These are phyloP conservation scores for Cyclargus thomasi DNA, from an alignment of 1,140 invertebrate species.

Conservation along the genomic window DNA sequence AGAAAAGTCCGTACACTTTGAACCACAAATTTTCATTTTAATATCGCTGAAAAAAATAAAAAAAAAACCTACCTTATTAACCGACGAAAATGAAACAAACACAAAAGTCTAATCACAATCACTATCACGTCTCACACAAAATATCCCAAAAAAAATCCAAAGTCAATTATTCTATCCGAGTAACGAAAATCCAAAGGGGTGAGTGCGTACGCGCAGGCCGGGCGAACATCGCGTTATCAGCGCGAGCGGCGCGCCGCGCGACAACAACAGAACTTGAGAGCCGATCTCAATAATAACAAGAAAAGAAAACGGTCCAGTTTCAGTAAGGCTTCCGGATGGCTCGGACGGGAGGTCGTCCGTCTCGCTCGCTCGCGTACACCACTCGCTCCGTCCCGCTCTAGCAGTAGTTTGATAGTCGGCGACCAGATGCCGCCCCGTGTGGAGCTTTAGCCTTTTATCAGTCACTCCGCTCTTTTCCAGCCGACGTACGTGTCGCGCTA, in stretches of 20 bases:
- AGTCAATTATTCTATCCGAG: conserved; percentile 34
- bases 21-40: too few species aligned
- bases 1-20: too few species aligned
- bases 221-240: conserved; percentile 69
- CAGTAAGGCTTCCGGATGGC: conserved; percentile 71
- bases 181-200: conserved; percentile 51
- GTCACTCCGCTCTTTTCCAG: conserved; percentile 33
- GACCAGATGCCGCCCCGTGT: conserved; percentile 48
- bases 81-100: conserved; percentile 16
- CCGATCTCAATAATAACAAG: conserved; percentile 74
- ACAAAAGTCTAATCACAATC: conserved; percentile 28
- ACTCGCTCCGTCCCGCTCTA: conserved; percentile 60
- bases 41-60: too few species aligned
- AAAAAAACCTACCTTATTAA: not conserved
- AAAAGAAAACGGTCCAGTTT: conserved; percentile 76
- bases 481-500: conserved; percentile 36
- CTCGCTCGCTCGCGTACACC: conserved; percentile 46
- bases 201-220: conserved; percentile 60
- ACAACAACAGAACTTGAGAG: conserved; percentile 72
- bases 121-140: conserved; percentile 41
- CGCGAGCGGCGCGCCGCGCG: conserved; percentile 63
- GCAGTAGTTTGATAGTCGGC: conserved; percentile 69
- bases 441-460: conserved; percentile 28
- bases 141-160: conserved; percentile 36
- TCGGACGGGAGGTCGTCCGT: conserved; percentile 53